These are phyloP conservation scores for Drosophila koepferae DNA, from an alignment of 2,888 invertebrate genomes.

Conservation along the genomic window DNA sequence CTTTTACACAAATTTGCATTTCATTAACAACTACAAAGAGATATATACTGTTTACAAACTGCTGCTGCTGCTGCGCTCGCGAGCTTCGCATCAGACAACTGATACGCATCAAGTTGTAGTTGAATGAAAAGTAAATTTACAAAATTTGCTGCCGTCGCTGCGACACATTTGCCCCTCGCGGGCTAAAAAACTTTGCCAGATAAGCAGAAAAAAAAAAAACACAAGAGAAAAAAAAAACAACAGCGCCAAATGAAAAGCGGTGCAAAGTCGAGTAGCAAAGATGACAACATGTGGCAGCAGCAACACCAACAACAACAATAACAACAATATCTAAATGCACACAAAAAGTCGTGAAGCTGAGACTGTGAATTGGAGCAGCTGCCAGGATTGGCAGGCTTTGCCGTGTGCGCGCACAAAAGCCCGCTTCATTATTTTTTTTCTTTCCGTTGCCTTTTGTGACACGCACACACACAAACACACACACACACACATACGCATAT, in stretches of 20 bases:
- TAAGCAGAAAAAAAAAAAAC: neutral
- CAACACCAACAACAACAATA: neutral
- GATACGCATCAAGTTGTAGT: slow-evolving; percentile 45
- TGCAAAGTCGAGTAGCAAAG: slow-evolving; percentile 39
- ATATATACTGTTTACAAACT: slow-evolving; percentile 32
- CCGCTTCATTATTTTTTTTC: slow-evolving; percentile 70
- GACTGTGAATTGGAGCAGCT: slow-evolving; percentile 16
- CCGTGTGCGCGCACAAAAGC: slow-evolving; percentile 67
- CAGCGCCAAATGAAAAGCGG: slow-evolving; percentile 24
- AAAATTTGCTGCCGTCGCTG: slow-evolving; percentile 56
- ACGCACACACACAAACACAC: slow-evolving; percentile 20
- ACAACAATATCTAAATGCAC: slow-evolving; percentile 27
- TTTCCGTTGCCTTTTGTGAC: slow-evolving; percentile 65
- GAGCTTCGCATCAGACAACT: slow-evolving; percentile 25
- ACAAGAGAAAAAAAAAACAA: slow-evolving; percentile 4
- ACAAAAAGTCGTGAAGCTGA: slow-evolving; percentile 38
- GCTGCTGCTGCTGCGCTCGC: no score
- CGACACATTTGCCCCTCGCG: slow-evolving; percentile 7
- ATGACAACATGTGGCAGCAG: slow-evolving; percentile 40
- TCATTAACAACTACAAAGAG: slow-evolving; percentile 68
- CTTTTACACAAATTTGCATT: slow-evolving; percentile 66
- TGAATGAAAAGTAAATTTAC: slow-evolving; percentile 71
- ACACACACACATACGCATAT: slow-evolving; percentile 2
- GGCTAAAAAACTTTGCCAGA: slow-evolving; percentile 5
- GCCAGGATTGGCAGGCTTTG: slow-evolving; percentile 35